A percentile compares a stretch with the other conserved stretches of the same genome.
Evolutionary conservation across 2,113 vertebrate genomes (phyloP).

Genomic region (Argyrosomus japonicus): DNA sequence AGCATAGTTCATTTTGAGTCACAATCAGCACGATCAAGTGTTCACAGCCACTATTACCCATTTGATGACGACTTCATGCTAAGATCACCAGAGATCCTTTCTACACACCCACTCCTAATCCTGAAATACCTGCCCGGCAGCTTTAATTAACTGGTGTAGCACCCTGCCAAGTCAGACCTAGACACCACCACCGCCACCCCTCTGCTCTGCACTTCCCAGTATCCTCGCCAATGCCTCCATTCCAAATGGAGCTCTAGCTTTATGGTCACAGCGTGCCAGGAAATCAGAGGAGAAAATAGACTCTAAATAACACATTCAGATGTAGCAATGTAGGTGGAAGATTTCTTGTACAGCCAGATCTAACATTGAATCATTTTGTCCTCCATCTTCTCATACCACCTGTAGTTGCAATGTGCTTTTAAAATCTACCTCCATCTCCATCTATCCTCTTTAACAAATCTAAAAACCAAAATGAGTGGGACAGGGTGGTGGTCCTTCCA

Average conservation of each 20-base stretch:
- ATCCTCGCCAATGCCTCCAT: slow-evolving; percentile 33
- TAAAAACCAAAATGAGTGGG: slow-evolving; percentile 34
- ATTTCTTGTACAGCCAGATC: slow-evolving; percentile 64
- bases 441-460: slow-evolving; percentile 22
- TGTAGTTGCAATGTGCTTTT: slow-evolving; percentile 52
- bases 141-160: slow-evolving; percentile 67
- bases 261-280: slow-evolving; percentile 51
- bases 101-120: slow-evolving; percentile 58
- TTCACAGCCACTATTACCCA: slow-evolving; percentile 37
- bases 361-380: slow-evolving; percentile 60
- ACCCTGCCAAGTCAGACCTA: slow-evolving; percentile 49
- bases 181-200: neutral
- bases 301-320: slow-evolving; percentile 70
- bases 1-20: slow-evolving; percentile 19
- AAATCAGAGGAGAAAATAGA: slow-evolving; percentile 71
- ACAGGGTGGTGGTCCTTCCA: neutral
- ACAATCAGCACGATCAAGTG: slow-evolving; percentile 28
- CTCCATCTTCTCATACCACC: slow-evolving; percentile 61
- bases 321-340: slow-evolving; percentile 69
- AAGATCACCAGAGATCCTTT: slow-evolving; percentile 31
- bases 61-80: slow-evolving; percentile 37
- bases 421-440: slow-evolving; percentile 50
- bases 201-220: slow-evolving; percentile 22
- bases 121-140: slow-evolving; percentile 71
- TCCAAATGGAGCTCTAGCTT: slow-evolving; percentile 55